Evolutionary conservation across 2,797 vertebrate species (phyloP).

Genomic region (Xenopus petersii): DNA sequence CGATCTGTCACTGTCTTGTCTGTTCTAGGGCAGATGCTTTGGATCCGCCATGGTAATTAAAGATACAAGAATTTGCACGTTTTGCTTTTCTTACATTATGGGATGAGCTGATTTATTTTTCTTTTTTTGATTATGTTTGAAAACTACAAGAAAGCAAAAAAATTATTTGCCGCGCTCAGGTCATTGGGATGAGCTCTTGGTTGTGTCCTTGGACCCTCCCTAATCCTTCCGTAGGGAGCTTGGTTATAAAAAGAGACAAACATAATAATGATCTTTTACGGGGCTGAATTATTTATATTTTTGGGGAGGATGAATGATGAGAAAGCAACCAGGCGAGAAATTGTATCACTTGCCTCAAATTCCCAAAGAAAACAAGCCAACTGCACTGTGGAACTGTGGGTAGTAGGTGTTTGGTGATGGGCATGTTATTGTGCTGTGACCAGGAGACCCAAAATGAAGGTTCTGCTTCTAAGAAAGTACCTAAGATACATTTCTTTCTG

Average conservation of each 20-base stretch:
- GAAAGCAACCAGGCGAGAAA: neutral
- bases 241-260: neutral
- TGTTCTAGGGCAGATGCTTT: slow-evolving; percentile 29
- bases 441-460: no score
- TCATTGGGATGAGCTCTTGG: neutral
- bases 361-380: no score
- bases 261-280: neutral
- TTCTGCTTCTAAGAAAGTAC: no score
- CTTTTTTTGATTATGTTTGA: no score
- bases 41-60: slow-evolving; percentile 6
- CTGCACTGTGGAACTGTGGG: no score
- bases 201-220: neutral
- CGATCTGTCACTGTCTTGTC: slow-evolving; percentile 51
- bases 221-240: neutral
- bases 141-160: no score
- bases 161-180: no score
- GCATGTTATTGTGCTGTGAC: no score
- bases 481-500: no score
- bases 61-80: slow-evolving; percentile 5
- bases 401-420: no score
- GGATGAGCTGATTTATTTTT: slow-evolving; percentile 6
- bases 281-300: neutral
- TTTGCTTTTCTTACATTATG: slow-evolving; percentile 1
- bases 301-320: neutral
- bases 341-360: neutral